A percentile compares a stretch with the other conserved stretches of the same genome.
These are phyloP conservation scores for Drosophila birchii DNA, from an alignment of 2,888 invertebrate genomes.

Conservation along the genomic window DNA sequence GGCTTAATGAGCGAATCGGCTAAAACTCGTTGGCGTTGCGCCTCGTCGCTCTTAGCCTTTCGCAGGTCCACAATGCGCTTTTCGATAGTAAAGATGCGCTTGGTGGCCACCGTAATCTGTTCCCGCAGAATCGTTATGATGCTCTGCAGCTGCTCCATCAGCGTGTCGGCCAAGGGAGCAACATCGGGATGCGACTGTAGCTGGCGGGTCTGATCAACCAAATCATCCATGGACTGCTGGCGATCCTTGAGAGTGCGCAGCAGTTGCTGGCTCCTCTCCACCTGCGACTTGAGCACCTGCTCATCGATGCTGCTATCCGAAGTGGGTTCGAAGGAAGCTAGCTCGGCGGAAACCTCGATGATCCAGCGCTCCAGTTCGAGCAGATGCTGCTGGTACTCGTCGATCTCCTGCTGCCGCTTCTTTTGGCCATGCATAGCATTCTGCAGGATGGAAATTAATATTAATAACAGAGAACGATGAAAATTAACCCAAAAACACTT, in stretches of 20 bases:
- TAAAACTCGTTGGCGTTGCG: slow-evolving; percentile 73
- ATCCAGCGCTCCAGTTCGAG: slow-evolving; percentile 87
- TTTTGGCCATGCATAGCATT: slow-evolving; percentile 86
- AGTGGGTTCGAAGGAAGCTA: slow-evolving; percentile 73
- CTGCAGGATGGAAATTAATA: slow-evolving; percentile 69
- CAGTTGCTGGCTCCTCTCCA: slow-evolving; percentile 85
- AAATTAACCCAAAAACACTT: slow-evolving; percentile 40
- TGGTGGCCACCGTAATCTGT: slow-evolving; percentile 87
- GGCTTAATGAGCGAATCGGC: slow-evolving; percentile 77
- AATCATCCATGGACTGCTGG: slow-evolving; percentile 85
- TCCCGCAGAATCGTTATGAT: slow-evolving; percentile 87
- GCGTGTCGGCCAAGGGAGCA: slow-evolving; percentile 84
- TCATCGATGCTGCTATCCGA: slow-evolving; percentile 84
- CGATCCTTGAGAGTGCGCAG: slow-evolving; percentile 86
- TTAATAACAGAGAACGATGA: accelerated
- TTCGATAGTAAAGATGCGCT: slow-evolving; percentile 86
- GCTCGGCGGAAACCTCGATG: slow-evolving; percentile 82
- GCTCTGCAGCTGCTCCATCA: slow-evolving; percentile 86
- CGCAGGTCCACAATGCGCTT: slow-evolving; percentile 76
- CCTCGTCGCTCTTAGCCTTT: slow-evolving; percentile 72
- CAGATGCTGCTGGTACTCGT: slow-evolving; percentile 86
- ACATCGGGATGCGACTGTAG: slow-evolving; percentile 86
- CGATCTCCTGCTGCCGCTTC: slow-evolving; percentile 86
- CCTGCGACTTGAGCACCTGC: slow-evolving; percentile 86
- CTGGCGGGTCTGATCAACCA: slow-evolving; percentile 85